Percentiles rank a stretch among this genome's conserved stretches.
Evolutionary conservation across 1,140 invertebrate species (phyloP).

Genomic region (Babylonia areolata): DNA sequence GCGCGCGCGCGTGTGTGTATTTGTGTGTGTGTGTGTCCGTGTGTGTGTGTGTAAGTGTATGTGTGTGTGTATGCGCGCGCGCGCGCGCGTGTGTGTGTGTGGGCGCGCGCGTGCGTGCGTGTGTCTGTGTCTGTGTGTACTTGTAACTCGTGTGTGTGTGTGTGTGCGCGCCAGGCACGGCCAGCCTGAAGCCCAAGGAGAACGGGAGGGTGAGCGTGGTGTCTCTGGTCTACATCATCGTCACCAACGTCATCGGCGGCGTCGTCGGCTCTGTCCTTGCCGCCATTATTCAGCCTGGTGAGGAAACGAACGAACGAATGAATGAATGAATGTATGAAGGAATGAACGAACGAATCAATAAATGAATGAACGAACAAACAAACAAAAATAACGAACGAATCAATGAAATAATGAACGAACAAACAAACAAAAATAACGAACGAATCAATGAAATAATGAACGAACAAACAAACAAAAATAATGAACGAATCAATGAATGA

Average conservation of each 20-base stretch:
- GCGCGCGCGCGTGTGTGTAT: no score
- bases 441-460: no score
- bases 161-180: slow-evolving; percentile 73
- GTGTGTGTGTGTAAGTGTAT: not conserved
- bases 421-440: no score
- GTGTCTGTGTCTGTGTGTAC: not conserved
- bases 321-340: no score
- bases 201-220: slow-evolving; percentile 57
- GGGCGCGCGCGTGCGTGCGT: not conserved
- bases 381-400: no score
- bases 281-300: slow-evolving; percentile 88
- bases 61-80: not conserved
- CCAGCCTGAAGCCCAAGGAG: slow-evolving; percentile 54
- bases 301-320: not conserved
- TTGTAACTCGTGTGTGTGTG: no score
- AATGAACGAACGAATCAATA: no score
- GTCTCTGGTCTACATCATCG: slow-evolving; percentile 50
- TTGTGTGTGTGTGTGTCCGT: no score
- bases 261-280: slow-evolving; percentile 86
- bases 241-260: slow-evolving; percentile 53
- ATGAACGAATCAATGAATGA: no score
- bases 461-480: no score
- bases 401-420: no score
- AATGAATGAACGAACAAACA: no score
- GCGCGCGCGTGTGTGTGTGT: not conserved